Conservation (phyloP, 92 coral and sea anemone species). For the Phenganax stokvisi region DNA sequence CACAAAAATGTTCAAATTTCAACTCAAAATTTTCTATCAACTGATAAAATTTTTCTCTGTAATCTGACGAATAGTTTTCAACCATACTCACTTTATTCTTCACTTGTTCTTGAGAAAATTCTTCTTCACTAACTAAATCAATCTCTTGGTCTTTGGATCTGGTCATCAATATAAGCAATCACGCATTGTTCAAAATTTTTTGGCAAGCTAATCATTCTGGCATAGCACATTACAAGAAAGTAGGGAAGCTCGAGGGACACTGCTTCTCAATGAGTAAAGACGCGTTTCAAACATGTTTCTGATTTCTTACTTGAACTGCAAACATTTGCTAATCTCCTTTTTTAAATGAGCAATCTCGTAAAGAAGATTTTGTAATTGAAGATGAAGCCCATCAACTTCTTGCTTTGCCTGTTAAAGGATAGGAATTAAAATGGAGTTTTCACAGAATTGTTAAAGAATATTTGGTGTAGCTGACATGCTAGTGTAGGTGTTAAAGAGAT, state of each 20-base stretch:
- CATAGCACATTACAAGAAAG: too few species aligned
- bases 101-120: constrained; percentile 65
- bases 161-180: background rate
- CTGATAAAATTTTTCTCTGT: too few species aligned
- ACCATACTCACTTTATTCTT: constrained; percentile 65
- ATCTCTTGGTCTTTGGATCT: constrained; percentile 91
- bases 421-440: background rate
- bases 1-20: background rate
- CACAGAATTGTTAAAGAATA: background rate
- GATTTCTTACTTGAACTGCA: constrained; percentile 84
- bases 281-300: background rate
- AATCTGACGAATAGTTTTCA: too few species aligned
- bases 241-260: background rate
- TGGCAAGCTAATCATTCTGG: background rate
- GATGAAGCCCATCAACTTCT: constrained; percentile 83
- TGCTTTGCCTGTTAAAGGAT: constrained; percentile 71
- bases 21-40: background rate
- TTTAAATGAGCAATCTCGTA: constrained; percentile 94
- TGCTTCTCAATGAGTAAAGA: background rate
- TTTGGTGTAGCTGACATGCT: background rate
- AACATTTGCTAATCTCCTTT: constrained; percentile 87
- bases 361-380: constrained; percentile 88
- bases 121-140: constrained; percentile 75
- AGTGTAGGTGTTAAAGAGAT: background rate
- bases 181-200: background rate